Evolutionary conservation across 2,113 vertebrate genomes (phyloP), one percentile per base, ranked within the genome.

Genomic region (Naja naja): DNA sequence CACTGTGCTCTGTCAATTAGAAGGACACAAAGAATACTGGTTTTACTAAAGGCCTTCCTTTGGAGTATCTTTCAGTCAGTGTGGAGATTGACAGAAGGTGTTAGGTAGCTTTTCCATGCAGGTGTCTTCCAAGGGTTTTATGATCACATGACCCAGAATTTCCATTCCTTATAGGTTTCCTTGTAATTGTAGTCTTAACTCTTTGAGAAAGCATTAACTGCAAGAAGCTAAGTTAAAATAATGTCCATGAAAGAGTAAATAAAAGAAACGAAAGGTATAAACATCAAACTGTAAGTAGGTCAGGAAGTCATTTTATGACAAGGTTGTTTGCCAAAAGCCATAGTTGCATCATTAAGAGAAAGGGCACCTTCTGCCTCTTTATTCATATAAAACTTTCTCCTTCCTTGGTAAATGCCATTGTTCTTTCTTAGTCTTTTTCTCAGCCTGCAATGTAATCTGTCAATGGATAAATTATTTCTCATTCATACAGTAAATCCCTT

Each of bases 1-100:
- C 98, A 99, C 99, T 0, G 99, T 99, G 96, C 95, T 99, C 99
- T 99, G 98, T 96, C 85, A 95, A 90, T 88, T 69, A 95, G 90
- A 97, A 58, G 95, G 96, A 97, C 93, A 97, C 88, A 93, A 49
- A 95, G 91, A 95, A 95, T 93, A 3, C 0, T 14, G 47, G 1
- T 53, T 90, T 52, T 55, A 39, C 34, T 39, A 49, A n/a, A 11
- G 45, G 34, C 45, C 14, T 85, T 14, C 43, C 54, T 34, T 64
- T 30, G 34, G 1, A 0, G 34, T 39, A 39, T 87, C 14, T 88
- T 34, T 18, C 69, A 43, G 18, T 81, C 69, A 39, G 8, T 9
- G 49, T 25, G 16, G 27, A 88, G 39, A 11, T 27, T 53, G 47
- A 9, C 7, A 25, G 58, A 54, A 30, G 60, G n/a, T 34, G 27